A percentile compares a stretch with the other conserved stretches of the same genome.
phyloP scores from a whole-genome alignment of 1,140 invertebrate genomes.

The Trichonephila clavata region DNA sequence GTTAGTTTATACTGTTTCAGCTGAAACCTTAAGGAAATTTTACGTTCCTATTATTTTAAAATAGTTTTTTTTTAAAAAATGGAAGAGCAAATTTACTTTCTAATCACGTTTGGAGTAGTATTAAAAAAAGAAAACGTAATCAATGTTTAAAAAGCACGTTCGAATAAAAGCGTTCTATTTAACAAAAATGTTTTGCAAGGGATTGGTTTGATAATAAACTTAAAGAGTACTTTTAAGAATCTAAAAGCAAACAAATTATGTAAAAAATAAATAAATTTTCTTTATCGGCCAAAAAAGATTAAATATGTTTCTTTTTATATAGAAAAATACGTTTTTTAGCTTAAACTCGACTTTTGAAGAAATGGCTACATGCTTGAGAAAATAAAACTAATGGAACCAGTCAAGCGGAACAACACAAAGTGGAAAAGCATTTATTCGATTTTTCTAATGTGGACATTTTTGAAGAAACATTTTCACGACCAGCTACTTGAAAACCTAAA shows the following conservation, averaged over 20 bases:
- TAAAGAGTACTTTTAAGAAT: not conserved
- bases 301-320: not conserved
- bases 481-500: not conserved
- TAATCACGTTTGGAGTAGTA: too few species aligned
- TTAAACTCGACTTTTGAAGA: not conserved
- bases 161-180: too few species aligned
- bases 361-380: not conserved
- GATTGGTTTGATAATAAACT: too few species aligned
- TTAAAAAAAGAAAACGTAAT: too few species aligned
- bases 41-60: too few species aligned
- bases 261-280: not conserved
- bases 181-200: too few species aligned
- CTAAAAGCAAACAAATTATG: not conserved
- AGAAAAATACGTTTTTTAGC: not conserved
- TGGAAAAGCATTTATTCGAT: not conserved
- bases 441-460: slow-evolving; percentile 12
- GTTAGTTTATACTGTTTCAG: too few species aligned
- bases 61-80: too few species aligned
- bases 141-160: too few species aligned
- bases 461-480: not conserved
- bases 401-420: not conserved
- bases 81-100: too few species aligned
- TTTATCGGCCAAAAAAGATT: not conserved
- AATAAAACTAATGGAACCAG: slow-evolving; percentile 17
- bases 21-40: too few species aligned